Conservation (phyloP, 1,140 invertebrate genomes). For the Tetraneura akinire region DNA sequence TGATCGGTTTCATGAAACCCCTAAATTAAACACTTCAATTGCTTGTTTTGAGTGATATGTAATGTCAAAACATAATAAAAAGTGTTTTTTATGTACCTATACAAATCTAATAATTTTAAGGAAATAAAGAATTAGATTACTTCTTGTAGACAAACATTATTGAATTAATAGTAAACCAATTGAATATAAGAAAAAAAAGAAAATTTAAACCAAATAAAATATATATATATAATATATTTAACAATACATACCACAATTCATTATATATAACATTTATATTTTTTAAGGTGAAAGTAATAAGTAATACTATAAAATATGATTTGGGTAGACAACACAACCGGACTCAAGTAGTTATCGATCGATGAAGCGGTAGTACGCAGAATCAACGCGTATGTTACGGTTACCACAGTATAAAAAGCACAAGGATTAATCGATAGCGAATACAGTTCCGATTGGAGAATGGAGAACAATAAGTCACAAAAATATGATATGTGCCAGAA, state of each 20-base stretch:
- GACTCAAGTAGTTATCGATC: slow-evolving; percentile 42
- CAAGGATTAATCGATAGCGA: slow-evolving; percentile 43
- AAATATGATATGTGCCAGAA: slow-evolving; percentile 49
- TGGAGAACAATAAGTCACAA: slow-evolving; percentile 33
- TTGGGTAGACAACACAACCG: slow-evolving; percentile 35
- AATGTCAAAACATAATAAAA: slow-evolving; percentile 21
- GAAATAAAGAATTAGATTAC: background rate
- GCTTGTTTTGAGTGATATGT: background rate
- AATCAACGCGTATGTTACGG: slow-evolving; percentile 9
- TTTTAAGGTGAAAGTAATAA: slow-evolving; percentile 5
- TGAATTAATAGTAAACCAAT: background rate
- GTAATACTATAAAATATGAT: slow-evolving; percentile 48
- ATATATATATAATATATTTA: too few relatives aligned
- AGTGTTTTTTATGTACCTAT: background rate
- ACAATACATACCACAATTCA: slow-evolving; percentile 47
- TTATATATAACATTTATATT: slow-evolving; percentile 22
- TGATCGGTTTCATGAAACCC: background rate
- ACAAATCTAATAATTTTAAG: background rate
- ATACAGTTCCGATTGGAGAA: slow-evolving; percentile 40
- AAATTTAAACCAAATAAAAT: too few relatives aligned
- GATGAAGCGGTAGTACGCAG: slow-evolving; percentile 47
- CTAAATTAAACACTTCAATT: background rate
- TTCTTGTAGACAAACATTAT: background rate
- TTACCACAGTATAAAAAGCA: slow-evolving; percentile 23
- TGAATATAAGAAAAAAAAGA: slow-evolving; percentile 23